phyloP scores from a whole-genome alignment of 2,888 invertebrate genomes.

The Epinotia demarniana region DNA sequence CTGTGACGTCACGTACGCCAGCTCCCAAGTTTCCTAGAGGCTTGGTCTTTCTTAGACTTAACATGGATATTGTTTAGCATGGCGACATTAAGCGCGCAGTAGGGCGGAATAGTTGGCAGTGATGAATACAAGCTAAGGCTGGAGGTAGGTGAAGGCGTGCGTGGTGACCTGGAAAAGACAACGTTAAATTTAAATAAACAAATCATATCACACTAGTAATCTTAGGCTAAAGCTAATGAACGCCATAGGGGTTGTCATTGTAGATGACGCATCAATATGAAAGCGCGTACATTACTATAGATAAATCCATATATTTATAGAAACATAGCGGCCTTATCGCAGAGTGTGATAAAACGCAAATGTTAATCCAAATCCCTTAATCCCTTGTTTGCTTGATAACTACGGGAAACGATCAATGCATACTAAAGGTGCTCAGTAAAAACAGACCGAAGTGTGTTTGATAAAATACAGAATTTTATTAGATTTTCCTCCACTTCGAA shows the following conservation, averaged over 20 bases:
- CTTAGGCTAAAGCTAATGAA: background rate
- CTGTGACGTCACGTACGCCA: slow-evolving; percentile 72
- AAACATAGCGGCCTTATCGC: background rate
- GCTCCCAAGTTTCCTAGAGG: slow-evolving; percentile 57
- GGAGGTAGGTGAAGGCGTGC: slow-evolving; percentile 60
- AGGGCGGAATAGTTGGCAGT: slow-evolving; percentile 82
- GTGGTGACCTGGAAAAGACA: slow-evolving; percentile 66
- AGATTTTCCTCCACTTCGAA: background rate
- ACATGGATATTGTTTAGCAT: slow-evolving; percentile 73
- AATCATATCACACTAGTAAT: slow-evolving; percentile 15
- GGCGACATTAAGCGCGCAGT: slow-evolving; percentile 74
- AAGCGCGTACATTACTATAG: background rate
- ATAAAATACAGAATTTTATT: background rate
- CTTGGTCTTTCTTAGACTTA: slow-evolving; percentile 64
- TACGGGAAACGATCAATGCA: background rate
- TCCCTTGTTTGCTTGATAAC: background rate
- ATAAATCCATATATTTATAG: background rate
- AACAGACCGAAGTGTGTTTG: background rate
- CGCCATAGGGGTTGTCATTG: background rate
- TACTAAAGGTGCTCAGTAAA: background rate
- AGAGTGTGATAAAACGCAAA: background rate
- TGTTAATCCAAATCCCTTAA: background rate
- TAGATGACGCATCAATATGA: background rate
- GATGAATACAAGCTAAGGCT: slow-evolving; percentile 72
- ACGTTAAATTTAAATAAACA: slow-evolving; percentile 32